Evolutionary conservation across 2,113 vertebrate genomes (phyloP), one percentile per base, ranked within the genome.

Genomic region (Dunckerocampus dactyliophorus): DNA sequence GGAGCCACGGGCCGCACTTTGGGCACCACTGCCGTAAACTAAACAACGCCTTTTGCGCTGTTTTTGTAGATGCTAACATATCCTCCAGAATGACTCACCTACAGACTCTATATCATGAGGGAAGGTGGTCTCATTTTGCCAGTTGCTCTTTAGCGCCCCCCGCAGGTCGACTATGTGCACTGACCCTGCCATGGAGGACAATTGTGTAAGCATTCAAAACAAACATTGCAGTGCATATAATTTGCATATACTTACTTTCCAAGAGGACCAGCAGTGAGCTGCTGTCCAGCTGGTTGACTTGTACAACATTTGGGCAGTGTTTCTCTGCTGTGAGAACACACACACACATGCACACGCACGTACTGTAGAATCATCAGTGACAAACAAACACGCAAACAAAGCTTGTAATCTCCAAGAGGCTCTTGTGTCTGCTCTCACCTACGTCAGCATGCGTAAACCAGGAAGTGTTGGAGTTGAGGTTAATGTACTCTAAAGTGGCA

Each of bases 391-490:
- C 20, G 6, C 8, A 43, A 8, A 21, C 0, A 65, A 17, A 54
- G 1, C 49, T 14, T 50, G 22, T 20, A 43, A 45, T 21, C 14
- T 55, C 10, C 1, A 34, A 55, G 31, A 34, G 2, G 10, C 37
- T 14, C 31, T 9, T 15, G 19, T 42, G 14, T 7, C 0, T 48
- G 6, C 15, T 2, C 77, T 54, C 80, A 95, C 94, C 90, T 0
- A 84, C 69, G 67, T 85, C 88, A 0, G 80, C 72, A 47, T 79
- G 89, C 61, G 91, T 91, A 80, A 96, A 93, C 93, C 95, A 95
- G 79, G 93, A 94, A 0, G 93, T 93, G 72, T 93, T 89, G 45
- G 93, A 93, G 71, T 94, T 94, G 24, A 96, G 92, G 83, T 95
- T 94, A 78, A 96, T 92, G 65, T 90, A 92, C 37, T 93, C 91